A percentile compares a stretch with the other conserved stretches of the same genome.
These are phyloP conservation scores for Muricea muricata DNA, from an alignment of 92 coral and sea anemone genomes.

Conservation along the genomic window DNA sequence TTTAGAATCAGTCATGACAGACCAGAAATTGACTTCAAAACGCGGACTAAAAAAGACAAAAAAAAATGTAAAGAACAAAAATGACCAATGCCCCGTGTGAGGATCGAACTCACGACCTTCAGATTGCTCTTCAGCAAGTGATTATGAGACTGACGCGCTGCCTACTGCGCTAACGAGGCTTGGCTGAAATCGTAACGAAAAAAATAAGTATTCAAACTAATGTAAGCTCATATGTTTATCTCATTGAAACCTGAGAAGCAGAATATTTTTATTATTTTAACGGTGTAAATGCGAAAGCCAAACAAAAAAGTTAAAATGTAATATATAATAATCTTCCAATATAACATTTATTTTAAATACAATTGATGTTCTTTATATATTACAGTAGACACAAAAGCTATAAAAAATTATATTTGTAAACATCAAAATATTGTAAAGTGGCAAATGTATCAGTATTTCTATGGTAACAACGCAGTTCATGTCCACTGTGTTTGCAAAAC, in stretches of 20 bases:
- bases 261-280: no score
- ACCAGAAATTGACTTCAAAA: neutral
- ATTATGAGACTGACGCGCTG: slow-evolving; percentile 59
- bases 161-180: slow-evolving; percentile 60
- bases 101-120: slow-evolving; percentile 99
- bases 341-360: neutral
- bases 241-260: no score
- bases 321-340: neutral
- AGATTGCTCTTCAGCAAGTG: slow-evolving; percentile 67
- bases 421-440: neutral
- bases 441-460: neutral
- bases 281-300: neutral
- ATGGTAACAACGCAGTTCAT: neutral
- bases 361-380: no score
- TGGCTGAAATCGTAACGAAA: neutral
- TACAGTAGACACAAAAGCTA: neutral
- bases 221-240: no score
- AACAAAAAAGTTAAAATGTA: neutral
- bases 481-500: neutral
- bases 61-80: neutral
- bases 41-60: neutral
- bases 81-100: slow-evolving; percentile 94
- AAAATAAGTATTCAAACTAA: no score
- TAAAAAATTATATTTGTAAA: no score
- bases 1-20: neutral